Evolutionary conservation across 1,140 invertebrate species (phyloP), one percentile per base, ranked within the genome.

Genomic region (Odontomachus brunneus): DNA sequence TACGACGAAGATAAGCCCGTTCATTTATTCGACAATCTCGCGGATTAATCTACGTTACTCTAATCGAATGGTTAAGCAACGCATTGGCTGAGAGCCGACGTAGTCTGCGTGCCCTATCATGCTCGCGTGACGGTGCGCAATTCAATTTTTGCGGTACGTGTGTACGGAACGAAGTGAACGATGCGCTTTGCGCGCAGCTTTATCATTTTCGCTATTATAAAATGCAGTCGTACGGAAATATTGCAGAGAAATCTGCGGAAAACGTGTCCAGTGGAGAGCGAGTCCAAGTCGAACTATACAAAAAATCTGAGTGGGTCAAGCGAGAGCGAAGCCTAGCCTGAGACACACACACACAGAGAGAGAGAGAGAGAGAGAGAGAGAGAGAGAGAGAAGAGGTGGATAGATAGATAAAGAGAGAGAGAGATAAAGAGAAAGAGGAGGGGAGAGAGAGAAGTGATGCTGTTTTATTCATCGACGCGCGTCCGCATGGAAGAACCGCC

Each of bases 401-500:
- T n/a, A n/a, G n/a, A n/a, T n/a, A 33, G 29, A 33, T 2, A 33
- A 5, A 33, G 29, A 33, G 29, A 33, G 29, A 33, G 29, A 33
- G 29, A 33, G 29, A 33, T 2, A 33, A 5, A 33, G 29, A 33
- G 29, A 33, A 5, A 33, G 29, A 5, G 29, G 29, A 5, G 29
- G 29, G 5, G 29, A 33, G 29, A 33, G 19, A 24, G 59, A 19
- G 11, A 38, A n/a, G 19, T 67, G 57, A 74, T 74, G 69, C 69
- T 82, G 78, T 82, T 82, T 82, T 82, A 82, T 82, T 82, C 78
- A 82, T 82, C 69, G 78, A 82, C 51, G 24, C 51, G 24, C 19
- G 75, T 72, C 59, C 66, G 53, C 73, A 73, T 48, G 11, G 44
- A n/a, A 51, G 44, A 19, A 26, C 57, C 44, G 51, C 15, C 38